Percentiles rank a stretch among this genome's conserved stretches.
phyloP scores from a whole-genome alignment of 2,888 invertebrate genomes.

The Drosophila leonis region DNA sequence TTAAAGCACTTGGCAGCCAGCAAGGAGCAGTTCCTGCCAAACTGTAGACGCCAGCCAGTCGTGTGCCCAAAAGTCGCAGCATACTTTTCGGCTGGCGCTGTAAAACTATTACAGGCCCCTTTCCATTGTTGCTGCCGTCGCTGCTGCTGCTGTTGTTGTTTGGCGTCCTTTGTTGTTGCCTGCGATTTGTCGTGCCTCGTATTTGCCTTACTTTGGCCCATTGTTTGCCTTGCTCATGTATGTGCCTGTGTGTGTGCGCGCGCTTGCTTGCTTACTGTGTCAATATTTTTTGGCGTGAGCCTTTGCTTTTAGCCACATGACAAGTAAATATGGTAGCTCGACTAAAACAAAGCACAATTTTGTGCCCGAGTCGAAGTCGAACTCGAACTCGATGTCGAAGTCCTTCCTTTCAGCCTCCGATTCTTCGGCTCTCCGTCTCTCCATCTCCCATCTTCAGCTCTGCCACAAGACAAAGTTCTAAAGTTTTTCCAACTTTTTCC shows the following conservation, averaged over 20 bases:
- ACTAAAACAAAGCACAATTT: conserved; percentile 62
- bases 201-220: conserved; percentile 67
- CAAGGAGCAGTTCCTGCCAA: conserved; percentile 28
- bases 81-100: conserved; percentile 72
- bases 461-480: conserved; percentile 35
- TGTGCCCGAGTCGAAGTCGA: conserved; percentile 42
- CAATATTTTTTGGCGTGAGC: conserved; percentile 79
- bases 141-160: conserved; percentile 12
- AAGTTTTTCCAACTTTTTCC: conserved; percentile 41
- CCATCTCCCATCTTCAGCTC: neutral
- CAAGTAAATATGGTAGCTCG: conserved; percentile 71
- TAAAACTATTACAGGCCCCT: conserved; percentile 67
- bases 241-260: conserved; percentile 21
- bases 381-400: neutral
- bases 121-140: conserved; percentile 15
- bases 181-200: conserved; percentile 45
- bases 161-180: conserved; percentile 16
- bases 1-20: conserved; percentile 44
- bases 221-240: conserved; percentile 61
- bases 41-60: conserved; percentile 73
- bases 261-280: conserved; percentile 67
- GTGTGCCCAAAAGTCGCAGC: conserved; percentile 69
- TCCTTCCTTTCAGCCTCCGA: neutral
- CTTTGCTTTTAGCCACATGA: conserved; percentile 78
- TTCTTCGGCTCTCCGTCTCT: neutral